Conservation (phyloP, 2,113 vertebrate species). For the Hippocampus barbouri region DNA sequence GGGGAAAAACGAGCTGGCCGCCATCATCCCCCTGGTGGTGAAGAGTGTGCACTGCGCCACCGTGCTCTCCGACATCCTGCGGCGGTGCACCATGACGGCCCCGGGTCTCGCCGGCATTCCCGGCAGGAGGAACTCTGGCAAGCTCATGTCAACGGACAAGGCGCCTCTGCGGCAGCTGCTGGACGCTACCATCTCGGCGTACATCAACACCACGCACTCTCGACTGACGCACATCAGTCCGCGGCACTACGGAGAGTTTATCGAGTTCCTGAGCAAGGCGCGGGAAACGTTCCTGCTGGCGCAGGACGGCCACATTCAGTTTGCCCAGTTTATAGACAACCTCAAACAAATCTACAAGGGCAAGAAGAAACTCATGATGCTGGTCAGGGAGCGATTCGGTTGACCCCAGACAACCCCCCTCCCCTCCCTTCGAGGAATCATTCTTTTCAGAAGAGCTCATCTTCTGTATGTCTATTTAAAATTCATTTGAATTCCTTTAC, state of each 20-base stretch:
- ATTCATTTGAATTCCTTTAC: slow-evolving; percentile 43
- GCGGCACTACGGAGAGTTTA: slow-evolving; percentile 96
- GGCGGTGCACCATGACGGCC: slow-evolving; percentile 94
- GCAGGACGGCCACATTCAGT: slow-evolving; percentile 96
- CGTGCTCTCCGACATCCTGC: slow-evolving; percentile 94
- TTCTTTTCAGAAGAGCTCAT: slow-evolving; percentile 44
- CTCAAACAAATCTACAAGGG: slow-evolving; percentile 99
- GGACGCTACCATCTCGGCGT: slow-evolving; percentile 94
- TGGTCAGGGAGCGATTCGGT: slow-evolving; percentile 94
- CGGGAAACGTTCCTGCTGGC: slow-evolving; percentile 93
- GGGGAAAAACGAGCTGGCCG: slow-evolving; percentile 97
- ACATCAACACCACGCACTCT: slow-evolving; percentile 98
- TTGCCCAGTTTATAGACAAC: slow-evolving; percentile 98
- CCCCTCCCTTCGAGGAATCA: slow-evolving; percentile 21
- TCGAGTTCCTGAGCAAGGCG: slow-evolving; percentile 97
- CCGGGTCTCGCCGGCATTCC: slow-evolving; percentile 93
- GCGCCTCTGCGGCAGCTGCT: slow-evolving; percentile 92
- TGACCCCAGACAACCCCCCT: slow-evolving; percentile 64
- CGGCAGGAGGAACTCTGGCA: slow-evolving; percentile 93
- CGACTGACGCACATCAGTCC: slow-evolving; percentile 98
- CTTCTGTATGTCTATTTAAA: slow-evolving; percentile 62
- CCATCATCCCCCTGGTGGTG: slow-evolving; percentile 94
- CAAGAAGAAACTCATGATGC: slow-evolving; percentile 99
- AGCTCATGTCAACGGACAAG: slow-evolving; percentile 98
- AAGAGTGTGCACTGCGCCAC: slow-evolving; percentile 98